Conservation (phyloP, 2,888 invertebrate species). For the Creontiades dilutus region DNA sequence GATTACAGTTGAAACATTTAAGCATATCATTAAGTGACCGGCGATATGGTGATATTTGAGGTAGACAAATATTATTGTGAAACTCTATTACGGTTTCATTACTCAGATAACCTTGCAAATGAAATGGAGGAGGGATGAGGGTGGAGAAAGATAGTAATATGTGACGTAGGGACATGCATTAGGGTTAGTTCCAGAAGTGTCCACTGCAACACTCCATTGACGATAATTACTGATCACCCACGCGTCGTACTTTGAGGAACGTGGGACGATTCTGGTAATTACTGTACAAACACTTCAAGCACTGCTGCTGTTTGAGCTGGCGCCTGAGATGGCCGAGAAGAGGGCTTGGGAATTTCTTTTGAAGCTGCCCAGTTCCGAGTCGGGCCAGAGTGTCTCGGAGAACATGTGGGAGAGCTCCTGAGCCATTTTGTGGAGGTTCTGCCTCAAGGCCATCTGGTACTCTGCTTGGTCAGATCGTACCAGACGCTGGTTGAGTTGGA, state of each 20-base stretch:
- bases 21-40: neutral
- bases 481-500: constrained; percentile 93
- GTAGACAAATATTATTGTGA: constrained; percentile 9
- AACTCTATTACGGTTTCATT: neutral
- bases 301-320: constrained; percentile 84
- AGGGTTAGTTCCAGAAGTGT: neutral
- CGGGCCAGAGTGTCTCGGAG: constrained; percentile 86
- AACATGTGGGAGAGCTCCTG: constrained; percentile 86
- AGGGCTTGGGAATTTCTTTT: constrained; percentile 89
- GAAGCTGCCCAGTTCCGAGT: constrained; percentile 81
- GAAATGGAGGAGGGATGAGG: neutral
- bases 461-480: constrained; percentile 93
- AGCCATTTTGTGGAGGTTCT: constrained; percentile 92
- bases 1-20: neutral
- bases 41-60: constrained; percentile 7
- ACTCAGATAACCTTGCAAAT: neutral
- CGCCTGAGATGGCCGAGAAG: constrained; percentile 89
- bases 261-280: neutral
- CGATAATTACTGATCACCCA: neutral
- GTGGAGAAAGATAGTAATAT: too few species aligned
- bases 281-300: constrained; percentile 54
- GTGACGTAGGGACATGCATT: neutral
- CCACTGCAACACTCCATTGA: neutral
- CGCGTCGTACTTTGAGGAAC: neutral
- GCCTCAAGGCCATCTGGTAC: constrained; percentile 92